Percentiles rank a stretch among this genome's conserved stretches.
phyloP scores from a whole-genome alignment of 1,140 invertebrate species.

The Drosophila pandora region DNA sequence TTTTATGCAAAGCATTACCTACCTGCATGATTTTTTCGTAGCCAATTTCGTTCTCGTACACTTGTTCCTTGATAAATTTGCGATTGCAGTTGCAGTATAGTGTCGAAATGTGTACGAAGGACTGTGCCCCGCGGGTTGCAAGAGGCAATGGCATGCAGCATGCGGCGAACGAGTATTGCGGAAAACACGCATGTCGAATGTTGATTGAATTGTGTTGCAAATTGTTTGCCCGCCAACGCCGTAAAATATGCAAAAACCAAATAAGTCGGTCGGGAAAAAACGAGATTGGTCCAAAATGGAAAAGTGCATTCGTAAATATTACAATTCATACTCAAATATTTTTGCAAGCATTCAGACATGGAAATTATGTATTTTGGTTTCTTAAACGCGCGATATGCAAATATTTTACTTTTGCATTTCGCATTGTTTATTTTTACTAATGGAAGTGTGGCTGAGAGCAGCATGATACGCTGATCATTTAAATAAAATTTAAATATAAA shows the following conservation, averaged over 20 bases:
- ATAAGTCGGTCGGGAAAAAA: constrained; percentile 13
- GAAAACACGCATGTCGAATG: constrained; percentile 62
- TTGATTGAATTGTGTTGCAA: constrained; percentile 81
- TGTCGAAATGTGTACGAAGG: constrained; percentile 87
- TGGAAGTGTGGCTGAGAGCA: constrained; percentile 2
- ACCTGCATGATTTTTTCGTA: constrained; percentile 84
- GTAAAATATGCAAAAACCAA: constrained; percentile 67
- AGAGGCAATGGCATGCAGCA: not conserved
- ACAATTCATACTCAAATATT: constrained; percentile 74
- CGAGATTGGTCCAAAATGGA: constrained; percentile 6
- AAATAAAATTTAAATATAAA: not conserved
- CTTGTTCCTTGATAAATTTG: constrained; percentile 85
- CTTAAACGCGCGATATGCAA: constrained; percentile 67
- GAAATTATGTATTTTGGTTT: constrained; percentile 72
- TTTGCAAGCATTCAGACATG: constrained; percentile 51
- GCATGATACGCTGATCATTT: not conserved
- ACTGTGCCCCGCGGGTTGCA: constrained; percentile 70
- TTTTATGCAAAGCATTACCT: constrained; percentile 33
- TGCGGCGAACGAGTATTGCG: not conserved
- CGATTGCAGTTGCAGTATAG: constrained; percentile 88
- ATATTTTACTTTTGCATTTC: constrained; percentile 51
- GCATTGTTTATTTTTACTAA: constrained; percentile 32
- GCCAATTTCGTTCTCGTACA: constrained; percentile 85
- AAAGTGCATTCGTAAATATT: constrained; percentile 58
- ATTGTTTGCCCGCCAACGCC: constrained; percentile 67